Conservation (phyloP, 1,140 invertebrate species). For the Eumaeus atala region DNA sequence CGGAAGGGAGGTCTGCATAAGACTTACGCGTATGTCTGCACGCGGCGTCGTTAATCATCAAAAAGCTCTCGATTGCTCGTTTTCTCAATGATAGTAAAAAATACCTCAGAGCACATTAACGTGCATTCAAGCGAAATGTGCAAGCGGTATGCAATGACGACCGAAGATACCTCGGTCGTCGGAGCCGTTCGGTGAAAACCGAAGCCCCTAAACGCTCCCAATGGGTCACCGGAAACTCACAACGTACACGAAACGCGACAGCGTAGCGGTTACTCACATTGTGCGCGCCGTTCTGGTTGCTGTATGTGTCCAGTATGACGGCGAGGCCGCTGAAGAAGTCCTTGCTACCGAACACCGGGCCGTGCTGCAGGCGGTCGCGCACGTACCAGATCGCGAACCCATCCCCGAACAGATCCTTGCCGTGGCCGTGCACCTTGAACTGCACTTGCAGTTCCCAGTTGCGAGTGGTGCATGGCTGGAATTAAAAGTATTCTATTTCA, state of each 20-base stretch:
- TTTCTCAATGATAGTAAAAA: too few relatives aligned
- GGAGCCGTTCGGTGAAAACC: too few relatives aligned
- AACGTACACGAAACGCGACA: neutral
- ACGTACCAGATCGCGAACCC: slow-evolving; percentile 98
- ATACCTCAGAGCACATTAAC: too few relatives aligned
- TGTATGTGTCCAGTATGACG: slow-evolving; percentile 98
- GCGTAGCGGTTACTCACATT: slow-evolving; percentile 49
- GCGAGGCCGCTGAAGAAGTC: slow-evolving; percentile 95
- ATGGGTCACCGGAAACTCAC: neutral
- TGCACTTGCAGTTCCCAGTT: slow-evolving; percentile 99
- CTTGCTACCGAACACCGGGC: slow-evolving; percentile 95
- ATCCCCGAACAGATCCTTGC: slow-evolving; percentile 97
- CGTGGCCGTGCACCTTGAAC: slow-evolving; percentile 96
- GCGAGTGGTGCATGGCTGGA: slow-evolving; percentile 85
- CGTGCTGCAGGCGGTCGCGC: slow-evolving; percentile 88
- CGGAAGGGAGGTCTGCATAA: too few relatives aligned
- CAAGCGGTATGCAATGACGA: too few relatives aligned
- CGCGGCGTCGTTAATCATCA: too few relatives aligned
- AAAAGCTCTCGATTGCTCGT: too few relatives aligned
- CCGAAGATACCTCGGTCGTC: too few relatives aligned
- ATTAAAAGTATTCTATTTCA: too few relatives aligned
- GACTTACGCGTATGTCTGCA: too few relatives aligned
- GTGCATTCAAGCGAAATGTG: too few relatives aligned
- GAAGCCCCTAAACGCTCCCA: too few relatives aligned
- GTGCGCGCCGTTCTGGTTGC: slow-evolving; percentile 97